Evolutionary conservation across 1,140 invertebrate genomes (phyloP), one percentile per base, ranked within the genome.

Genomic region (Macrocentrus cingulum): DNA sequence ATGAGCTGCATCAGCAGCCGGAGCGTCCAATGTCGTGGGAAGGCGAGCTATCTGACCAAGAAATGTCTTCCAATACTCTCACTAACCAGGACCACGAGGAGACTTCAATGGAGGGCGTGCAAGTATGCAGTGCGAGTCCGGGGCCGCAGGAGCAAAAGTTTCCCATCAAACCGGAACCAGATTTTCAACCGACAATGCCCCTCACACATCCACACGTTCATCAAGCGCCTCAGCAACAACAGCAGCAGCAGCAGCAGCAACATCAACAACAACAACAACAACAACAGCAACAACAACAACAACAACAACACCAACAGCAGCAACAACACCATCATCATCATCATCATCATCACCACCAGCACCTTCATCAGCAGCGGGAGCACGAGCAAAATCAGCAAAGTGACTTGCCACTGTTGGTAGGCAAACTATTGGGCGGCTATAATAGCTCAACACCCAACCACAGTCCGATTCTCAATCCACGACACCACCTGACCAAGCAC

Each of bases 11-110:
- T 18, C 72, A 72, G 37, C 80, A 82, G 51, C 76, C 78, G 5
- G 84, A 86, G 63, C 75, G 91, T 32, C 92, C 91, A 11, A 94
- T 94, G 91, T 94, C 91, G 1, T 94, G 91, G 92, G 91, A 94
- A 72, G 91, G 92, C 11, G 91, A 93, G 74, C 79, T 94, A 0
- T 93, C 91, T 1, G 91, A 94, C 66, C 83, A 85, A 51, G 86
- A 87, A 70, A 81, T 84, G 80, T 79, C 80, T 67, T 80, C 78
- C 59, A 80, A 81, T 59, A 80, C 80, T 9, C 73, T 80, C 19
- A 80, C 75, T 1, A 79, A 80, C 66, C 78, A 80, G 74, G 78
- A 82, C 52, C 68, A 75, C 48, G 80, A 82, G 39, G 81, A 83
- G 59, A 81, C 72, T 1, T 81, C 78, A 2, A 82, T 82, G 80